Conservation (phyloP, 2,888 invertebrate species). For the Cheilosia urbana region DNA sequence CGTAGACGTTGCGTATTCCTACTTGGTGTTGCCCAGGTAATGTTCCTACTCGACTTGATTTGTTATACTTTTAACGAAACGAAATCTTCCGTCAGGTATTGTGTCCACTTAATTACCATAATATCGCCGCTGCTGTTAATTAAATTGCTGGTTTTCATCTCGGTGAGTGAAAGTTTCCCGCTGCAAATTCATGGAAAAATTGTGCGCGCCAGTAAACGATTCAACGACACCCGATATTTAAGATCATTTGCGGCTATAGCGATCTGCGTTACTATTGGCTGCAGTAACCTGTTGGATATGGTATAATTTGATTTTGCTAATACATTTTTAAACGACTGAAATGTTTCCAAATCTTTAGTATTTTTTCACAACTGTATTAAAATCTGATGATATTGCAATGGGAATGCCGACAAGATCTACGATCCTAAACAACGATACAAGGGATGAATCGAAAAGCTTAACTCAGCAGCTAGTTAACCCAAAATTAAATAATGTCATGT, state of each 20-base stretch:
- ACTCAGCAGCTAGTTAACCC: slow-evolving; percentile 24
- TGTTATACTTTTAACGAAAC: background rate
- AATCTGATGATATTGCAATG: slow-evolving; percentile 78
- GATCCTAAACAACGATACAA: slow-evolving; percentile 41
- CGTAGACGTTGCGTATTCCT: slow-evolving; percentile 85
- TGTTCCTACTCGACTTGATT: background rate
- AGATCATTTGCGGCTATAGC: slow-evolving; percentile 85
- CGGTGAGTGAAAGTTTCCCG: slow-evolving; percentile 83
- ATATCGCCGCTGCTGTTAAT: slow-evolving; percentile 81
- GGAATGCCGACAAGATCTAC: slow-evolving; percentile 19
- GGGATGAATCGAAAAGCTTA: slow-evolving; percentile 36
- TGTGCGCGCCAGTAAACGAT: slow-evolving; percentile 85
- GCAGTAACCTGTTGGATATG: slow-evolving; percentile 87
- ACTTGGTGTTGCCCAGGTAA: slow-evolving; percentile 86
- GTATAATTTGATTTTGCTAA: slow-evolving; percentile 80
- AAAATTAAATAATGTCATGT: slow-evolving; percentile 78
- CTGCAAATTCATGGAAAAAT: slow-evolving; percentile 84
- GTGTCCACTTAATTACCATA: slow-evolving; percentile 81
- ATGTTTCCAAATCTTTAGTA: slow-evolving; percentile 69
- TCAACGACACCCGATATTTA: slow-evolving; percentile 86
- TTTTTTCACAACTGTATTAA: slow-evolving; percentile 77
- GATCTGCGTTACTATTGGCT: slow-evolving; percentile 85
- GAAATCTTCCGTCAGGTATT: slow-evolving; percentile 77
- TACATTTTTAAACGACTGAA: background rate
- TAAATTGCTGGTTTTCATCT: slow-evolving; percentile 82